A percentile compares a stretch with the other conserved stretches of the same genome.
phyloP scores from a whole-genome alignment of 64 coral and sea anemone species.

The Exaiptasia diaphana region DNA sequence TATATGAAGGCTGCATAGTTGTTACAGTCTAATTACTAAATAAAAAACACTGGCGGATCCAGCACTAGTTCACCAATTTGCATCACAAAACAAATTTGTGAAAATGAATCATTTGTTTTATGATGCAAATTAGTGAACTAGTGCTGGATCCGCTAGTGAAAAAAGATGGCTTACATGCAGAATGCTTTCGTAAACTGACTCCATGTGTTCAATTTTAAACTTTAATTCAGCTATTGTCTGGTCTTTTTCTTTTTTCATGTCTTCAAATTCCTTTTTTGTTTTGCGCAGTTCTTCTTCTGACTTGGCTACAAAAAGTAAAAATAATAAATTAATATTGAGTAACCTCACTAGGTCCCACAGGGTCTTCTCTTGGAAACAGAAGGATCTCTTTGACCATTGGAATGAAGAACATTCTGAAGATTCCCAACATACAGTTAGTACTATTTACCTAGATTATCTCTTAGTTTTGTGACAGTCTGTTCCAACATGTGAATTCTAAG shows the following conservation, averaged over 20 bases:
- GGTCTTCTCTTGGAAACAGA: not conserved
- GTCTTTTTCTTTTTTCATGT: constrained; percentile 92
- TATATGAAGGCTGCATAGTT: too few relatives aligned
- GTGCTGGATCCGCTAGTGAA: not conserved
- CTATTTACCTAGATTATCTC: constrained; percentile 72
- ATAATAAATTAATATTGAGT: not conserved
- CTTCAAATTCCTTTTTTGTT: constrained; percentile 84
- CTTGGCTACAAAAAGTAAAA: constrained; percentile 25
- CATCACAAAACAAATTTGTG: too few relatives aligned
- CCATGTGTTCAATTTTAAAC: constrained; percentile 98
- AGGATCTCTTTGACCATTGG: not conserved
- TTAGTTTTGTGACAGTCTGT: constrained; percentile 85
- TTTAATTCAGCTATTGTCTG: constrained; percentile 94
- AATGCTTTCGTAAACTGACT: constrained; percentile 95
- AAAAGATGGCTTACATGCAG: constrained; percentile 76
- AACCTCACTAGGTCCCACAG: not conserved
- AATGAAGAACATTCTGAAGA: too few relatives aligned
- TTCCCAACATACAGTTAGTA: not conserved
- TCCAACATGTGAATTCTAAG: constrained; percentile 96
- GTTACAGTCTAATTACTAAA: not conserved
- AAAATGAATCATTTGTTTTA: too few relatives aligned
- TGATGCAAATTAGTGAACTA: not conserved
- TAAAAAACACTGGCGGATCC: not conserved
- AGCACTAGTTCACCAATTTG: not conserved
- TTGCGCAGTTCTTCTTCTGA: constrained; percentile 82